phyloP scores from a whole-genome alignment of 2,113 vertebrate genomes.

The Sylvia atricapilla region DNA sequence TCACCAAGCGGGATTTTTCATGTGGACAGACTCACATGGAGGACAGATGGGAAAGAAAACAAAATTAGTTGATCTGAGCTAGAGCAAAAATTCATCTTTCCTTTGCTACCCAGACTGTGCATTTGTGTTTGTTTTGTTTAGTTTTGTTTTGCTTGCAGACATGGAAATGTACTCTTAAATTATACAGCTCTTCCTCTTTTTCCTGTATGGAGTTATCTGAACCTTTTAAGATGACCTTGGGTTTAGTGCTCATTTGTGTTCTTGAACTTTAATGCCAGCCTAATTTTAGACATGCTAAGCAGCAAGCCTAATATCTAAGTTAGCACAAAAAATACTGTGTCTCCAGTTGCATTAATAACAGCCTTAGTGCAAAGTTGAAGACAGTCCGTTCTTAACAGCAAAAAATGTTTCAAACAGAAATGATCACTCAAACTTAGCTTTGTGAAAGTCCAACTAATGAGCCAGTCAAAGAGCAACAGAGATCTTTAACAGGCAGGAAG shows the following conservation, averaged over 20 bases:
- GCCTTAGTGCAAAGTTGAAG: background rate
- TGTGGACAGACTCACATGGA: conserved; percentile 36
- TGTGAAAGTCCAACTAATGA: background rate
- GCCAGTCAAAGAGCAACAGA: background rate
- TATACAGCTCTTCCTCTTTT: conserved; percentile 17
- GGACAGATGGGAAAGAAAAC: conserved; percentile 60
- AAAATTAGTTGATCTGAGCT: conserved; percentile 25
- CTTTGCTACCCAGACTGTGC: conserved; percentile 48
- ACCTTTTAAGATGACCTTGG: conserved; percentile 8
- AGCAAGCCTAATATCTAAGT: conserved; percentile 10
- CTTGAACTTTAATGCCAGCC: background rate
- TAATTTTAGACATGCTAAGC: conserved; percentile 24
- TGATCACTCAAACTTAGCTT: background rate
- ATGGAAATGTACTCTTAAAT: background rate
- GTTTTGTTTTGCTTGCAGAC: background rate
- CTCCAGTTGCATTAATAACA: background rate
- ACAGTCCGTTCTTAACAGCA: background rate
- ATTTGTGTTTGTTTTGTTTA: background rate
- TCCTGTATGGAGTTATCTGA: background rate
- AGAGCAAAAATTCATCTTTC: conserved; percentile 33
- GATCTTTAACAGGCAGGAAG: background rate
- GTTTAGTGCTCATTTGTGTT: conserved; percentile 33
- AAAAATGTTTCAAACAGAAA: background rate
- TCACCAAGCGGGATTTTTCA: conserved; percentile 37
- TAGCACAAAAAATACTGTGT: background rate